Conservation (phyloP, 2,888 invertebrate species). For the Drosophila demipolita region DNA sequence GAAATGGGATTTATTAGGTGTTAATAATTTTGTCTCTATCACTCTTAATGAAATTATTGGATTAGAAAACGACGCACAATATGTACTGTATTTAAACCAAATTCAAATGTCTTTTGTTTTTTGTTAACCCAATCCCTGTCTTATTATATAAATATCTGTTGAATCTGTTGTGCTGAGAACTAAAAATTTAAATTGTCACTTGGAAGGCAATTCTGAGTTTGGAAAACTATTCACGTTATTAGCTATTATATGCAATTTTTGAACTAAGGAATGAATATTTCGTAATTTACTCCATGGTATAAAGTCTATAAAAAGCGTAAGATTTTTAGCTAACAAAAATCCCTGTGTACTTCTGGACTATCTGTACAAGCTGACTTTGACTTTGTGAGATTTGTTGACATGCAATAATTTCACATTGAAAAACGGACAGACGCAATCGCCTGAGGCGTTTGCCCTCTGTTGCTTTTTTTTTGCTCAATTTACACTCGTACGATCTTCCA, state of each 20-base stretch:
- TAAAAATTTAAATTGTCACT: not conserved
- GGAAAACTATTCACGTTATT: not conserved
- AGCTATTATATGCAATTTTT: not conserved
- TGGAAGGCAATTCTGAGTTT: not conserved
- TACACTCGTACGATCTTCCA: constrained; percentile 74
- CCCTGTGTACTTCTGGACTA: not conserved
- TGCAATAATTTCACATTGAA: constrained; percentile 46
- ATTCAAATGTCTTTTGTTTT: not conserved
- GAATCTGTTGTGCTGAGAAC: not conserved
- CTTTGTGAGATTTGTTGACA: constrained; percentile 25
- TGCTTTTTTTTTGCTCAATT: constrained; percentile 52
- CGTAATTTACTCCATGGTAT: not conserved
- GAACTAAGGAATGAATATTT: not conserved
- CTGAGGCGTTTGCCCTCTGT: constrained; percentile 49
- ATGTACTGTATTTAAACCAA: not conserved
- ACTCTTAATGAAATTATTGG: not conserved
- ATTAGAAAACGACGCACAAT: not conserved
- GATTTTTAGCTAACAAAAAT: not conserved
- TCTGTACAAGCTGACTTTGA: constrained; percentile 3
- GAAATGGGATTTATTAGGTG: not conserved
- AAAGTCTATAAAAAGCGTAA: not conserved
- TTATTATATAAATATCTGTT: not conserved
- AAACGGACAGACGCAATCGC: constrained; percentile 33
- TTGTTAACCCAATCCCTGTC: not conserved
- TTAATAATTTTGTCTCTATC: not conserved